These are phyloP conservation scores for Argyresthia goedartella DNA, from an alignment of 2,888 invertebrate species.

Conservation along the genomic window DNA sequence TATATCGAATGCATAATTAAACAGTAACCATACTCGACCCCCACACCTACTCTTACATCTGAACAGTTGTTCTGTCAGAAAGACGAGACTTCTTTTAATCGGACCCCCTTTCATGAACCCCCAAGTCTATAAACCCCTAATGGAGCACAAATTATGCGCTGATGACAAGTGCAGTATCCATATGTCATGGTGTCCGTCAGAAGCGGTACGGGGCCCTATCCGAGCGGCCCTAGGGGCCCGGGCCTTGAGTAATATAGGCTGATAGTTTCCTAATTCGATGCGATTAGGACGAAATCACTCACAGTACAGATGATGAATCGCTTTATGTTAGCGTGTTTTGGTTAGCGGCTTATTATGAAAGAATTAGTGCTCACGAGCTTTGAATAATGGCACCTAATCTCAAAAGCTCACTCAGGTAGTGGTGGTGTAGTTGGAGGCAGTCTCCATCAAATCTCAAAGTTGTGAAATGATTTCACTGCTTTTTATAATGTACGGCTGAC, in stretches of 20 bases:
- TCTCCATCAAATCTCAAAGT: too few relatives aligned
- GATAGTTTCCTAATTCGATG: constrained; percentile 58
- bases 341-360: not conserved
- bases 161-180: constrained; percentile 57
- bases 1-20: constrained; percentile 62
- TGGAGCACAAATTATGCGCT: constrained; percentile 63
- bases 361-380: not conserved
- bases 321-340: constrained; percentile 29
- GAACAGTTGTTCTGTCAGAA: constrained; percentile 58
- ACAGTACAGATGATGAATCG: constrained; percentile 40
- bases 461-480: too few relatives aligned
- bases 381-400: too few relatives aligned
- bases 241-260: constrained; percentile 47
- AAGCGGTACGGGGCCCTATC: constrained; percentile 25
- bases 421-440: too few relatives aligned
- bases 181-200: constrained; percentile 61
- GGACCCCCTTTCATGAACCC: constrained; percentile 47
- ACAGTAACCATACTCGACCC: constrained; percentile 20
- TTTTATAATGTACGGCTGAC: too few relatives aligned
- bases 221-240: constrained; percentile 10
- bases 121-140: constrained; percentile 44
- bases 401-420: too few relatives aligned
- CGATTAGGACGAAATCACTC: constrained; percentile 39
- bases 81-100: constrained; percentile 61
- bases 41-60: constrained; percentile 18